Conservation (phyloP, 2,113 vertebrate genomes). For the Cyphomyrus plagiostoma region DNA sequence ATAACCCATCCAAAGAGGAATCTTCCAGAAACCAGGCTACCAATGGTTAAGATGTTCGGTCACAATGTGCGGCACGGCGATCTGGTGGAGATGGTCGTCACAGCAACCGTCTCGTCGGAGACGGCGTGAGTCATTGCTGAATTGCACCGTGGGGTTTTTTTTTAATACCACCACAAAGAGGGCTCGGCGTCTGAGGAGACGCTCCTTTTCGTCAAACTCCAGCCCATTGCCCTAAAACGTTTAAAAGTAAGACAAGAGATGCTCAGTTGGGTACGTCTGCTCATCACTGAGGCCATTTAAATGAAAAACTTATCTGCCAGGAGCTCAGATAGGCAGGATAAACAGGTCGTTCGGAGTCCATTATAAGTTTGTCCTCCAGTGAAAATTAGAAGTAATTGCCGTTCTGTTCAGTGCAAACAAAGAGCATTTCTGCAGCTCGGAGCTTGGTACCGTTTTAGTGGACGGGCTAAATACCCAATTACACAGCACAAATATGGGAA, state of each 20-base stretch:
- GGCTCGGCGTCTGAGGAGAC: not conserved
- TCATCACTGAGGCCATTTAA: not conserved
- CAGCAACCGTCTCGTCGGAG: not conserved
- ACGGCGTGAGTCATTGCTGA: not conserved
- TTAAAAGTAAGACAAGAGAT: not conserved
- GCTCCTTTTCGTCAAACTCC: not conserved
- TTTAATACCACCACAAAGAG: not conserved
- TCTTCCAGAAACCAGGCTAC: not conserved
- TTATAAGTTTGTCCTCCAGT: not conserved
- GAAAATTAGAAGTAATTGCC: conserved; percentile 7
- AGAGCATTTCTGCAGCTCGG: not conserved
- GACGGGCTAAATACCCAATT: not conserved
- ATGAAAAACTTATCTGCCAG: not conserved
- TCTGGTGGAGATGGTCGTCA: not conserved
- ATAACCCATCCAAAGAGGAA: not conserved
- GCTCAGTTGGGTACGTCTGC: not conserved
- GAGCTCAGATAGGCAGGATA: not conserved
- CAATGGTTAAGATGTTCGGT: not conserved
- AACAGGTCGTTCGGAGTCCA: not conserved
- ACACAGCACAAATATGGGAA: not conserved
- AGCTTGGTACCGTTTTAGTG: not conserved
- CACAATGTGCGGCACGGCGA: not conserved
- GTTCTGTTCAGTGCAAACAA: not conserved
- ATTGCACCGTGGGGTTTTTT: not conserved
- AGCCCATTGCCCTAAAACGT: not conserved